A percentile compares a stretch with the other conserved stretches of the same genome.
phyloP scores from a whole-genome alignment of 2,888 invertebrate genomes.

The Cancer borealis region DNA sequence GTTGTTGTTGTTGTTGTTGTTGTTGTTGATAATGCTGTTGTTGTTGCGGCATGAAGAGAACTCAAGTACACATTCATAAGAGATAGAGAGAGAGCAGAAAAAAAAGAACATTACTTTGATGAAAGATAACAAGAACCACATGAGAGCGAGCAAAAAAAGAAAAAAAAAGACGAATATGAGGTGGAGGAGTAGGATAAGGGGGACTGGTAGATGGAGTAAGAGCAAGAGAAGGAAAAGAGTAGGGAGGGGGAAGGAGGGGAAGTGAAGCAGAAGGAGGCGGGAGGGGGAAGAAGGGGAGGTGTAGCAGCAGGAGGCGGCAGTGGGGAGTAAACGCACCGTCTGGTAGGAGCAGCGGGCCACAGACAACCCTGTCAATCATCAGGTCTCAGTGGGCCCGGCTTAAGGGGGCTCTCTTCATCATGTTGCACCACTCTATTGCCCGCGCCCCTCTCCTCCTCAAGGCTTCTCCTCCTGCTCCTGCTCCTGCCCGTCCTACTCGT shows the following conservation, averaged over 20 bases:
- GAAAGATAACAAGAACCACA: slow-evolving; percentile 37
- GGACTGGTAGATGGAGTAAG: neutral
- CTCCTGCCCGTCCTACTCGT: neutral
- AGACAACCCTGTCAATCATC: slow-evolving; percentile 74
- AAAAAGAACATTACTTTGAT: slow-evolving; percentile 28
- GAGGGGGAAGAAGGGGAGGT: neutral
- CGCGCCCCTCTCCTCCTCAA: slow-evolving; percentile 52
- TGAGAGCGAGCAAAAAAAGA: neutral
- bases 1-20: neutral
- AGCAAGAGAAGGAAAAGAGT: neutral
- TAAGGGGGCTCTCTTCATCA: slow-evolving; percentile 74
- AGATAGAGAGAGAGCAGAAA: neutral
- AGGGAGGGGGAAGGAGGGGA: neutral
- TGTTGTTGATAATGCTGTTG: neutral
- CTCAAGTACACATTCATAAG: neutral
- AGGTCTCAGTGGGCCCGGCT: slow-evolving; percentile 68
- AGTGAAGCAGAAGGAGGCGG: neutral
- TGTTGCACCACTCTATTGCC: slow-evolving; percentile 69
- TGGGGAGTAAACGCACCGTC: slow-evolving; percentile 52
- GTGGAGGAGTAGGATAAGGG: neutral
- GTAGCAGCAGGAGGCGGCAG: slow-evolving; percentile 38
- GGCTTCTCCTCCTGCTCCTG: neutral
- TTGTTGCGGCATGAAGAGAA: neutral
- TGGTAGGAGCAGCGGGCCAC: slow-evolving; percentile 71
- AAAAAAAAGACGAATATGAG: neutral